Evolutionary conservation across 2,888 invertebrate species (phyloP).

Genomic region (Agrenia bidenticulata): DNA sequence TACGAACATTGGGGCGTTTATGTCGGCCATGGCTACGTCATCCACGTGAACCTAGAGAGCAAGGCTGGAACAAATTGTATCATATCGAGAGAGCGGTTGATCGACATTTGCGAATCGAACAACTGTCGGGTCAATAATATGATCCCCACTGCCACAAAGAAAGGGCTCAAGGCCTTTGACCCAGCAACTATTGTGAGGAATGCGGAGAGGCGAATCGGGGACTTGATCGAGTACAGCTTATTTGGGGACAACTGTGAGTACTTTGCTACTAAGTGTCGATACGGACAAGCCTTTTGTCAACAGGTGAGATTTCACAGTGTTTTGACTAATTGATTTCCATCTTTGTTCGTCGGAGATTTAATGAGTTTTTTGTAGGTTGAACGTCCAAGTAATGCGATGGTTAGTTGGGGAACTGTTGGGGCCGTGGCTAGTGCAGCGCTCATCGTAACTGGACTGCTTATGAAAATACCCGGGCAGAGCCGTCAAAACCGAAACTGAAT

Average conservation of each 20-base stretch:
- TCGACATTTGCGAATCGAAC: not conserved
- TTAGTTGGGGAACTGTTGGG: too few relatives aligned
- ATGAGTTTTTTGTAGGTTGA: too few relatives aligned
- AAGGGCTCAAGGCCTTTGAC: not conserved
- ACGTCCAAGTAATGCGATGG: too few relatives aligned
- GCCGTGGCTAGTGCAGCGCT: too few relatives aligned
- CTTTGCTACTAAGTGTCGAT: constrained; percentile 5
- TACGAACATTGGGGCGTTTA: constrained; percentile 15
- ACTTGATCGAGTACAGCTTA: not conserved
- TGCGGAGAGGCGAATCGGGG: not conserved
- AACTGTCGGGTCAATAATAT: constrained; percentile 7
- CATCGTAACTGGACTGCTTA: too few relatives aligned
- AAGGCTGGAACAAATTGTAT: not conserved
- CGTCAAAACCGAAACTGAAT: too few relatives aligned
- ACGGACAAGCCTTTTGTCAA: constrained; percentile 7
- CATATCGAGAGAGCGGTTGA: not conserved
- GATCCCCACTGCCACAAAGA: not conserved
- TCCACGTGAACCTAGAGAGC: constrained; percentile 3
- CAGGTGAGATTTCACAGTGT: not conserved
- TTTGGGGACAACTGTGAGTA: constrained; percentile 7
- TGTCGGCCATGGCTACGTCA: constrained; percentile 1
- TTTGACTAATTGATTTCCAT: too few relatives aligned
- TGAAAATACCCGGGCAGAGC: too few relatives aligned
- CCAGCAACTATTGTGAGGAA: not conserved
- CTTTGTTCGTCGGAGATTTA: too few relatives aligned